Conservation (phyloP, 2,797 vertebrate species). For the Iguana delicatissima region DNA sequence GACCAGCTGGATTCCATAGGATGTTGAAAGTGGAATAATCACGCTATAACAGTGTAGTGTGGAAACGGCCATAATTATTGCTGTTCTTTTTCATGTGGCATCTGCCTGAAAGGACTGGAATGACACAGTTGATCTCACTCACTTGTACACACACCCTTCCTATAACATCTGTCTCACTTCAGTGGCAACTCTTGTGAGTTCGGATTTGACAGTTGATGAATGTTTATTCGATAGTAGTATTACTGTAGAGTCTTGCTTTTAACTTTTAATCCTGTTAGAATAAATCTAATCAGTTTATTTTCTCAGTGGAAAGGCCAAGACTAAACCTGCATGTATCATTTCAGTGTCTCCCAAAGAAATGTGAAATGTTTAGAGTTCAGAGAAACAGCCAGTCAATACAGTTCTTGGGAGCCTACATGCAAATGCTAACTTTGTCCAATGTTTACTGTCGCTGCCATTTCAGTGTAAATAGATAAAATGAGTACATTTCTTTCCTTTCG, state of each 20-base stretch:
- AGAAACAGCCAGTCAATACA: background rate
- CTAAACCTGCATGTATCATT: background rate
- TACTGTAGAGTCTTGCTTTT: background rate
- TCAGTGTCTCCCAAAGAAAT: background rate
- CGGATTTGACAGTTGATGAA: background rate
- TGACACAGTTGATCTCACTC: background rate
- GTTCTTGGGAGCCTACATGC: background rate
- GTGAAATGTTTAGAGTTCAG: background rate
- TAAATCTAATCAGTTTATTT: constrained; percentile 7
- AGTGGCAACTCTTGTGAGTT: background rate
- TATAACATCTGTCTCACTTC: background rate
- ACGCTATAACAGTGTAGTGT: no score
- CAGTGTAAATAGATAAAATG: background rate
- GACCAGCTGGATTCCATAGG: no score
- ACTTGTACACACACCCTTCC: background rate
- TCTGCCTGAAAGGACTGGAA: constrained; percentile 1
- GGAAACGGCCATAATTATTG: background rate
- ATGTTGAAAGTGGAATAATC: no score
- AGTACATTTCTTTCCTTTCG: background rate
- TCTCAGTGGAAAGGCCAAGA: background rate
- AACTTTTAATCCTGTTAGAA: background rate
- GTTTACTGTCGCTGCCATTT: background rate
- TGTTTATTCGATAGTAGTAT: background rate
- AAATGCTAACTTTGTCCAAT: background rate
- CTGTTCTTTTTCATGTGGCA: constrained; percentile 20